Base-by-base conservation (phyloP, 1,140 invertebrate species). In the Polypedilum vanderplanki region DNA sequence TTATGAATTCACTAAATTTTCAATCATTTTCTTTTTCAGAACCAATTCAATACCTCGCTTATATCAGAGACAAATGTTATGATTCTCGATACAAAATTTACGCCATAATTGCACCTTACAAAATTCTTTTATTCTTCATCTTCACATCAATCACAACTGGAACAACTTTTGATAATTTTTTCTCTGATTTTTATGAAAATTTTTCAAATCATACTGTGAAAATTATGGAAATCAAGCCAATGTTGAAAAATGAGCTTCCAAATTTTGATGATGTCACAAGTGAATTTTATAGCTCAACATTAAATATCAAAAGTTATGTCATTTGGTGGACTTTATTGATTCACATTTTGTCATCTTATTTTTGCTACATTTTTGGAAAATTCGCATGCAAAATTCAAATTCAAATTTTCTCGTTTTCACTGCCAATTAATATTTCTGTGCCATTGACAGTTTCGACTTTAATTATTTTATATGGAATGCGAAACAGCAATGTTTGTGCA, bases 301-400 rank as follows among this genome's bases (percentile, higher is more conserved):
- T 73, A 76, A 79, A 64, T 80, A 83, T 79, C 81, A 85, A 73
- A 85, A 86, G 22, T 77, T 77, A 75, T 75, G 77, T 78, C 3
- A 75, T 80, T 12, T 40, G 90, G 46, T 86, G 87, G 75, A 82
- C 89, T 0, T 81, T 90, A 18, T 75, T 88, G 3, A 83, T 90
- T 74, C 90, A 93, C 79, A 85, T 89, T 22, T 74, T 85, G 7
- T 84, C 87, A 0, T 86, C 90, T 17, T 88, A 91, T 76, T 77
- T 90, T 10, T 88, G 88, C 78, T 93, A 93, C 79, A 86, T 89
- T 76, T 88, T 90, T 78, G 89, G 87, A 22, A 93, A 92, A 86
- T 93, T 93, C 78, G 87, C 92, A 9, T 93, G 91, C 81, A 92
- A 92, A 85, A 92, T 94, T 76, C 87, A 91, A 80, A 93, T 94